phyloP scores from a whole-genome alignment of 2,888 invertebrate genomes.

The Cerastis leucographa region DNA sequence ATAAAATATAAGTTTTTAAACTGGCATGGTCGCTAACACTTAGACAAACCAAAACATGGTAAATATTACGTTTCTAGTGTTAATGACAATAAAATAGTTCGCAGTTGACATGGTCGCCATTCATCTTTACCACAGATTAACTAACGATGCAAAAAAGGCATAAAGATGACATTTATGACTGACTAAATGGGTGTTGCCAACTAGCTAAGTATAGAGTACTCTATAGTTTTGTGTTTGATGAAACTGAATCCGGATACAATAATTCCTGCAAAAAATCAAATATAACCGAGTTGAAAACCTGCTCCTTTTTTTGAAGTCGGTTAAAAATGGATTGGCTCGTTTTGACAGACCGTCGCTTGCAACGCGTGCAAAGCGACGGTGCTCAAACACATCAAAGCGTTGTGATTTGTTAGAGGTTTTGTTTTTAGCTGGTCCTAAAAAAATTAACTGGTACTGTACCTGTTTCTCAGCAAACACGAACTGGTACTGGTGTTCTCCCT shows the following conservation, averaged over 20 bases:
- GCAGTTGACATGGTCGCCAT: background rate
- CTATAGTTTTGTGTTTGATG: background rate
- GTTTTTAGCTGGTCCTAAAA: background rate
- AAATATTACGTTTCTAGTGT: too few species aligned
- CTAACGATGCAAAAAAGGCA: background rate
- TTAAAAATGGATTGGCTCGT: background rate
- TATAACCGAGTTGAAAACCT: too few species aligned
- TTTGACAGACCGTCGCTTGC: too few species aligned
- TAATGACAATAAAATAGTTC: background rate
- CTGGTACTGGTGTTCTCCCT: constrained; percentile 94
- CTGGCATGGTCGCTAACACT: too few species aligned
- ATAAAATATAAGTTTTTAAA: too few species aligned
- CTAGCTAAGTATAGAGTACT: background rate
- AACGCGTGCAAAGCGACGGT: background rate
- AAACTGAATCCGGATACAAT: background rate
- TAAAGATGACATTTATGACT: background rate
- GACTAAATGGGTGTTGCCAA: background rate
- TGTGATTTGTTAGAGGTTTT: background rate
- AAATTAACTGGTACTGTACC: constrained; percentile 74
- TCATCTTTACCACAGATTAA: background rate
- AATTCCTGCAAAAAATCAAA: background rate
- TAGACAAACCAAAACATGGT: too few species aligned
- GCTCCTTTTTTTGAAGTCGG: too few species aligned
- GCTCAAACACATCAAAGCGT: background rate
- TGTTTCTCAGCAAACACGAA: constrained; percentile 94